These are phyloP conservation scores for Dromococcyx pavoninus DNA, from an alignment of 2,797 vertebrate species.

Conservation along the genomic window DNA sequence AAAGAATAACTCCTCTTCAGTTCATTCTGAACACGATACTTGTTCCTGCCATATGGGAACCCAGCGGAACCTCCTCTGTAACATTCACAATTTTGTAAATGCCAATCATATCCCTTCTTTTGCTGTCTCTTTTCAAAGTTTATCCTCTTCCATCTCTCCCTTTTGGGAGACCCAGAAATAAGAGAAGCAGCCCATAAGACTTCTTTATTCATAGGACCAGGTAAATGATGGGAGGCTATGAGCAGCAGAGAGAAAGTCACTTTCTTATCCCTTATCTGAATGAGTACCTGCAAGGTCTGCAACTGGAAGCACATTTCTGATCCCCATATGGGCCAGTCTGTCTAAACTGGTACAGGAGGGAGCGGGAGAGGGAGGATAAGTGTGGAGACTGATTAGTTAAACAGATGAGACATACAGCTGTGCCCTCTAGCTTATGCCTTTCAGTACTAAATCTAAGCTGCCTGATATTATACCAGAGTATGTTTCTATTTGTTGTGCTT, in stretches of 20 bases:
- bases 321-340: neutral
- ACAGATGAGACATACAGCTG: neutral
- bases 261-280: neutral
- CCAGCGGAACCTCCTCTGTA: neutral
- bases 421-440: neutral
- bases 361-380: neutral
- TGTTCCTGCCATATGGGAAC: neutral
- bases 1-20: neutral
- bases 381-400: neutral
- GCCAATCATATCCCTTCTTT: neutral
- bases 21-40: neutral
- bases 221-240: neutral
- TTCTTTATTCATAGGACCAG: neutral
- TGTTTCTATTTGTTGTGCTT: neutral
- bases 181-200: neutral
- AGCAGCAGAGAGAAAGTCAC: neutral
- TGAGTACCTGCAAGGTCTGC: neutral
- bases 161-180: neutral
- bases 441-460: neutral
- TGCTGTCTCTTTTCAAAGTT: neutral
- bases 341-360: neutral
- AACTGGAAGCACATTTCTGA: neutral
- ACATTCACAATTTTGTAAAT: neutral
- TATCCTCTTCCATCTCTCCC: neutral
- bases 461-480: neutral